Base-by-base conservation (phyloP, 2,888 invertebrate genomes). In the Trachelus stipa region DNA sequence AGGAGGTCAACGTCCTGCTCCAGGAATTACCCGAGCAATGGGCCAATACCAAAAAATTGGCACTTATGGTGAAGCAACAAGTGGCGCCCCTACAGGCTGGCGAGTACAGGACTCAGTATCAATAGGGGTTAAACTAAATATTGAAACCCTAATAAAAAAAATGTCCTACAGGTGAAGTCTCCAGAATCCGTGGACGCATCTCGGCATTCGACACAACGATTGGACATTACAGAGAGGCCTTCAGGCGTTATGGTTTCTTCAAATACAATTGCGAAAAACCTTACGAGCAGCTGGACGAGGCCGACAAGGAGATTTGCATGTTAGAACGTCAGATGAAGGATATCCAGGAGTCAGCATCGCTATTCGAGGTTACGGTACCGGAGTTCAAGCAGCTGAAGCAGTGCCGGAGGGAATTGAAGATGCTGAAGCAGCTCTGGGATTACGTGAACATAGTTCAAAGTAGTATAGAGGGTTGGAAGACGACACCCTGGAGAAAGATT, bases 371-470 rank as follows among this genome's bases (percentile, higher is more conserved):
- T 1, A 96, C 95, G 85, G 96, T 98, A 31, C 98, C 98, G 0
- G 98, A 99, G 90, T 99, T 98, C 89, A 98, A 98, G 89, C 94
- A 97, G 81, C 91, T 99, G 75, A 97, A 96, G 88, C 97, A 98
- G 90, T 98, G 98, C 88, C 94, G 98, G 82, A 97, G 96, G 89
- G 99, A 99, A 91, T 92, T 98, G 80, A 94, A 95, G 85, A 95
- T 97, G 95, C 91, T 97, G 1, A 97, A 97, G 95, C 97, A 97
- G 94, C 93, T 99, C 15, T 99, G 99, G 99, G 98, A 99, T 92
- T 98, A 98, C 90, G 96, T 97, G 12, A 94, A 94, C 88, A 97
- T 98, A 84, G 98, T 99, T 3, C 95, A 95, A 84, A 97, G 97
- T 4, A 96, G 97, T 88, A 97, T 99, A 79, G 97, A 98, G 87